Evolutionary conservation across 1,140 invertebrate genomes (phyloP), one percentile per base, ranked within the genome.

Genomic region (Stenopsyche tienmushanensis): DNA sequence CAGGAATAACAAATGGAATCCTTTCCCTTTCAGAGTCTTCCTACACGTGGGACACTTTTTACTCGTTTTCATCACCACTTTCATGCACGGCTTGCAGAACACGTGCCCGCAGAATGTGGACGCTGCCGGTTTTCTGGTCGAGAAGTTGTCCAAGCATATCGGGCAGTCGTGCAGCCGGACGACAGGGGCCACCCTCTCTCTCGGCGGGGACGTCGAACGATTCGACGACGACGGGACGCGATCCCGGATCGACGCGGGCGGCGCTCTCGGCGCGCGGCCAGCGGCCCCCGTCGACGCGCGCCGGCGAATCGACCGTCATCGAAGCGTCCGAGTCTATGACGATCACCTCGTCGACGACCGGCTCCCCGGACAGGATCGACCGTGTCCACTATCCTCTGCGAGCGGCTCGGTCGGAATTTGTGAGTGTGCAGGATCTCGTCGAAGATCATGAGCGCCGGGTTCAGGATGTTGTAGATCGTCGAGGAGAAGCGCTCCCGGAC

Each of bases 101-200:
- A 68, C 54, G 29, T 68, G 66, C 20, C 66, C 66, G 42, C 66
- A 68, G 25, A 59, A 68, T 17, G 66, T 68, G 21, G 66, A 68
- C 2, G 52, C 62, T 2, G 49, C 23, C n/a, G 45, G 45, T 34
- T 54, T 64, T 20, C 1, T 23, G 20, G 25, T 25, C n/a, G 25
- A 17, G 1, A 68, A 50, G 55, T 34, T 53, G 15, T 68, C 66
- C 25, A 68, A 53, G 24, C 66, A 68, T 24, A 68, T 34, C 23
- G 57, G 62, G 26, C 66, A 68, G 1, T 68, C 66, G 41, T n/a
- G 20, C 3, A 57, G 5, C 20, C 20, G 17, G n/a, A n/a, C n/a
- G n/a, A n/a, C n/a, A n/a, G n/a, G n/a, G n/a, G n/a, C n/a, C n/a
- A n/a, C n/a, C n/a, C n/a, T n/a, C n/a, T n/a, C n/a, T n/a, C n/a